Base-by-base conservation (phyloP, 2,113 vertebrate genomes). In the Sterrhoptilus dennistouni region DNA sequence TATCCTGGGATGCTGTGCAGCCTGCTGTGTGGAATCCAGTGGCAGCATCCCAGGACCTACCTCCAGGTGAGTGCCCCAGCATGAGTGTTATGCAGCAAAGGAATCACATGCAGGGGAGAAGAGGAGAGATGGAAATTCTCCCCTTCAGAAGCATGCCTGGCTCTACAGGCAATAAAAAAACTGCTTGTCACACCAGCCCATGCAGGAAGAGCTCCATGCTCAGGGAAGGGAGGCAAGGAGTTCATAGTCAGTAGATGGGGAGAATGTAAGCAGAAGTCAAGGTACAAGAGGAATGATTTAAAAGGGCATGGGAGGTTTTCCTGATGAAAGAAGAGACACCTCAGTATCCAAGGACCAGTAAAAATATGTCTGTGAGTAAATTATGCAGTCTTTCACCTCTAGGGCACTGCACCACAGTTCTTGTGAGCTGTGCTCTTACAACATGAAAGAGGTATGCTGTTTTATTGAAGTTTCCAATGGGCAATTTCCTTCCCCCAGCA, bases 101-200 rank as follows among this genome's bases (percentile, higher is more conserved):
- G 27, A 66, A 5, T 27, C 31, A 11, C n/a, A 4, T 1, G 4
- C 2, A 12, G 6, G 42, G 17, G 5, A 22, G 24, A 49, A 38
- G 14, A 60, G 57, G 17, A 65, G 17, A 47, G 42, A 18, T 31
- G 31, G 42, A 28, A 76, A 29, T 12, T 24, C 9, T 40, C 21
- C 12, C 8, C 35, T 65, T 60, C 35, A 74, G 44, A 42, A 59
- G 17, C 14, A 42, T 74, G 11, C 21, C 40, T 68, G 70, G 29
- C 42, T 75, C 23, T 22, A 42, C 4, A 25, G 66, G 28, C 21
- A 16, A 45, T 6, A 35, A 56, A 57, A 57, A 53, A 60, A 29
- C 9, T 15, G 7, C 5, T 76, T 40, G 31, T 8, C 45, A 24
- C 12, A 56, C 7, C 9, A 19, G 35, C 33, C 23, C 29, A 5